Evolutionary conservation across 2,888 invertebrate species (phyloP).

Genomic region (Sturmia bella): DNA sequence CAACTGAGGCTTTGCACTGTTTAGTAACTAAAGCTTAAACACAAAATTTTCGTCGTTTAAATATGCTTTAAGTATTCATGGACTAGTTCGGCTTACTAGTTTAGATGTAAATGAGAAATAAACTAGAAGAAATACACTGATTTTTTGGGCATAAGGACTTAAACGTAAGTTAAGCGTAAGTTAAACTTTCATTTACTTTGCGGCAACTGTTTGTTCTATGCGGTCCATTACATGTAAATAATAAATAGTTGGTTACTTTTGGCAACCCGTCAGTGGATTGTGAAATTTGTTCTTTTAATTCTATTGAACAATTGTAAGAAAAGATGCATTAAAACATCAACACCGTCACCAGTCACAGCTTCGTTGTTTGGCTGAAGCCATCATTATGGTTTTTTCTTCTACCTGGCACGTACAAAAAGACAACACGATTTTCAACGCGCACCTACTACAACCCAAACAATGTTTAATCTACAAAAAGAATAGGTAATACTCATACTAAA

Average conservation of each 20-base stretch:
- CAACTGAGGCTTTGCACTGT: too few relatives aligned
- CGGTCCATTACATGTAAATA: too few relatives aligned
- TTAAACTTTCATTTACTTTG: too few relatives aligned
- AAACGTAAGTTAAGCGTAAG: too few relatives aligned
- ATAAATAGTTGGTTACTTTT: slow-evolving; percentile 36
- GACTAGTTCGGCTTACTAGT: too few relatives aligned
- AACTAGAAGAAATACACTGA: too few relatives aligned
- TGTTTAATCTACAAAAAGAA: slow-evolving; percentile 28
- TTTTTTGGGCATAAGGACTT: too few relatives aligned
- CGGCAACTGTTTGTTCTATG: too few relatives aligned
- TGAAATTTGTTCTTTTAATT: slow-evolving; percentile 39
- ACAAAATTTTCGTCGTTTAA: too few relatives aligned
- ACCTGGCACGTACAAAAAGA: slow-evolving; percentile 46
- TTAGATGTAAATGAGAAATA: too few relatives aligned
- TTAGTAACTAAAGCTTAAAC: too few relatives aligned
- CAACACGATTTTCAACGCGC: slow-evolving; percentile 54
- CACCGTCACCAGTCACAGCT: slow-evolving; percentile 22
- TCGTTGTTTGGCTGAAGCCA: slow-evolving; percentile 31
- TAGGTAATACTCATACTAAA: slow-evolving; percentile 32
- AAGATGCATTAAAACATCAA: slow-evolving; percentile 50
- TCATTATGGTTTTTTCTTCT: slow-evolving; percentile 26
- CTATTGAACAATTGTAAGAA: slow-evolving; percentile 52
- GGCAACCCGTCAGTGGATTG: not conserved
- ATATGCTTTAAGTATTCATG: too few relatives aligned
- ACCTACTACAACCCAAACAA: slow-evolving; percentile 39